Base-by-base conservation (phyloP, 2,888 invertebrate genomes). In the Meiosimyza decipiens region DNA sequence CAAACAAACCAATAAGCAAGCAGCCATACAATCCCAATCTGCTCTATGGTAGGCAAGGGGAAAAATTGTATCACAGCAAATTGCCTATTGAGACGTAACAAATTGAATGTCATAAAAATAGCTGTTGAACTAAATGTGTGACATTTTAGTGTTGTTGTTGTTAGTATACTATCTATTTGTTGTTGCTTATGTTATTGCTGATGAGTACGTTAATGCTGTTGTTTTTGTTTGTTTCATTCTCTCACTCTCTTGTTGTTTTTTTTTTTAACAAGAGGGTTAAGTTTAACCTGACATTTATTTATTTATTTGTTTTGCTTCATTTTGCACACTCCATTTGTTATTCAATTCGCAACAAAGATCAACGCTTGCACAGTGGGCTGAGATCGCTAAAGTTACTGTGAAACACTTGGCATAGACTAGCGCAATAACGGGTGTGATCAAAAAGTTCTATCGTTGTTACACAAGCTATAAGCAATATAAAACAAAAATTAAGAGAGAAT, bases 41-140 rank as follows among this genome's bases (percentile, higher is more conserved):
- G 9, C 40, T 40, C 40, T 40, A 40, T 9, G 6, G 9, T 9
- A 40, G 40, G 40, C 9, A 9, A 9, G 40, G 40, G 40, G 9
- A 40, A 40, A 16, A 68, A 68, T 68, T 33, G 67, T 57, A 68
- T 68, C 68, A 68, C 59, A 50, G 57, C 68, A 57, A 68, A 68
- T 68, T 81, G 82, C 77, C 80, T 83, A 84, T 80, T 83, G 79
- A 82, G 81, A 80, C 81, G 82, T 83, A 84, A 83, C 84, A 83
- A 84, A 84, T 84, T 84, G 84, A 81, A 80, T 84, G 83, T 81
- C 83, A 84, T 83, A 82, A 84, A 84, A 82, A 64, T 64, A 22
- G 64, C 64, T 50, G 50, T 51, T 51, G 47, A 57, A 57, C 57
- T 49, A 55, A 40, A 50, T 64, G 49, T 51, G 59, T 47, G 64